Base-by-base conservation (phyloP, 2,797 vertebrate genomes). In the Brachymystax lenok region DNA sequence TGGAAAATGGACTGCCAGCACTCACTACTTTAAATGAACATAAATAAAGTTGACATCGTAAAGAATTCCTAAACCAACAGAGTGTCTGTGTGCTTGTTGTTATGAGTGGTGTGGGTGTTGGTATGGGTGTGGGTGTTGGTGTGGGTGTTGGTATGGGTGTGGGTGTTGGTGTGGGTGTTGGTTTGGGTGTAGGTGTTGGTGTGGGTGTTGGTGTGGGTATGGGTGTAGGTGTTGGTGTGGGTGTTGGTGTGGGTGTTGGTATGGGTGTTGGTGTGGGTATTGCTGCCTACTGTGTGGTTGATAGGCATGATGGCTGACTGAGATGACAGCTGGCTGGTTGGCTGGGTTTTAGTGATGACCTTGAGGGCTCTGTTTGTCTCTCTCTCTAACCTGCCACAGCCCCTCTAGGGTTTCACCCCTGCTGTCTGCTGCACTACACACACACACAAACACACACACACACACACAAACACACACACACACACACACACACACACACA, bases 1-100 rank as follows among this genome's bases (percentile, higher is more conserved):
- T 88, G 73, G 68, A 86, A 87, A 87, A 82, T 82, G 56, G 75
- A 81, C 78, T 59, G 66, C 50, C 5, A 21, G 3, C 21, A 52
- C 3, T 10, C 35, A 40, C 14, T 56, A 28, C 52, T 33, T 75
- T 64, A 76, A 68, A 14, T 69, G 61, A 79, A 81, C 76, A 79
- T 70, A 13, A 61, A 75, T 80, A 80, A 80, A 56, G 40, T 24
- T 71, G 52, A 69, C 69, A 70, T 69, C 4, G 19, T 50, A 59
- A n/a, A 46, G 4, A 69, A 46, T n/a, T 21, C 17, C 68, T 69
- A 63, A 63, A n/a, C 33, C 33, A n/a, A 3, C 30, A 33, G 28
- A 30, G 35, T 46, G 40, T 12, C 8, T 12, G 10, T 46, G 40
- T 46, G 40, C 10, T 12, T 46, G 40, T 46, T 46, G 35, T 2